Conservation (phyloP, 2,797 vertebrate genomes). For the Phalanger gymnotis region DNA sequence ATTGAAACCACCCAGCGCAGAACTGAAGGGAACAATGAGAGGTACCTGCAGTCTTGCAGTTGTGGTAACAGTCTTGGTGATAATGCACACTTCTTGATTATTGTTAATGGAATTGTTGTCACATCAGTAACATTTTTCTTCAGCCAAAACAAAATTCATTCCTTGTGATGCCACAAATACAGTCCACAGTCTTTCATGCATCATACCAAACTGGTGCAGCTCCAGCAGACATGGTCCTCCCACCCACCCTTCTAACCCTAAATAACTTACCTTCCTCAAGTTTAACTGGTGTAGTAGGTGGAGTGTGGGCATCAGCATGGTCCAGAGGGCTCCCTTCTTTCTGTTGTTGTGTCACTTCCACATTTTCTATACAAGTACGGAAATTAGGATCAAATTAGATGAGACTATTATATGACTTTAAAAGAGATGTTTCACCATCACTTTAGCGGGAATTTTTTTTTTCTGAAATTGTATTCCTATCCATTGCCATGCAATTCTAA, state of each 20-base stretch:
- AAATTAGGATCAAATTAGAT: slow-evolving; percentile 1
- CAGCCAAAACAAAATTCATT: not conserved
- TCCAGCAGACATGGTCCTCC: slow-evolving; percentile 19
- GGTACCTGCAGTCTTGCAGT: slow-evolving; percentile 27
- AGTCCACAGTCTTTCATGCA: not conserved
- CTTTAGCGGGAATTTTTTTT: not conserved
- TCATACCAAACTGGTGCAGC: slow-evolving; percentile 56
- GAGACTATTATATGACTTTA: not conserved
- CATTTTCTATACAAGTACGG: slow-evolving; percentile 79
- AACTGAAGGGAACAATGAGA: not conserved
- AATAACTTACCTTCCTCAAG: slow-evolving; percentile 93
- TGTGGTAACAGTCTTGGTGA: slow-evolving; percentile 41
- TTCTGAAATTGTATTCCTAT: not conserved
- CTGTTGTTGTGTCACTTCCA: slow-evolving; percentile 85
- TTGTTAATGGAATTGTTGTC: slow-evolving; percentile 56
- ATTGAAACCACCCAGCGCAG: not conserved
- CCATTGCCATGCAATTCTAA: not conserved
- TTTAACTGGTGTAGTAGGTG: slow-evolving; percentile 93
- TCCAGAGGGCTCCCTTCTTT: slow-evolving; percentile 86
- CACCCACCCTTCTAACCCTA: not conserved
- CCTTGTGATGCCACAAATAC: slow-evolving; percentile 4
- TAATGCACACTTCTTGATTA: slow-evolving; percentile 72
- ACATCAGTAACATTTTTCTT: slow-evolving; percentile 27
- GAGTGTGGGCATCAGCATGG: slow-evolving; percentile 87
- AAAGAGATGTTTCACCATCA: not conserved